Percentiles rank a stretch among this genome's conserved stretches.
phyloP scores from a whole-genome alignment of 2,888 invertebrate genomes.

The Drosophila birchii region DNA sequence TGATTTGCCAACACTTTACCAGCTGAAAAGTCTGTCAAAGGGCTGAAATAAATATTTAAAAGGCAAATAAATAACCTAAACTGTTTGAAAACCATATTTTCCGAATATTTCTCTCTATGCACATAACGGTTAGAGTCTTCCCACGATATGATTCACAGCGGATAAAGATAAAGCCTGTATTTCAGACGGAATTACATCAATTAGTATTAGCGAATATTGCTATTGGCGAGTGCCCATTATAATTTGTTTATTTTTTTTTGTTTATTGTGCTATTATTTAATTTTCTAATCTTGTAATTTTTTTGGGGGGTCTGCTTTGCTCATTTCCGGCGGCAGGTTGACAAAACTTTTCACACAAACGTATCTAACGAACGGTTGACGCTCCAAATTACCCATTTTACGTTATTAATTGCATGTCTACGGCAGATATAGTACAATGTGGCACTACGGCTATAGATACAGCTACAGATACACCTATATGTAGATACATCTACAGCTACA shows the following conservation, averaged over 20 bases:
- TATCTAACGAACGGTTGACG: slow-evolving; percentile 31
- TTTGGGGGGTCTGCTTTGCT: slow-evolving; percentile 16
- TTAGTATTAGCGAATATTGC: slow-evolving; percentile 13
- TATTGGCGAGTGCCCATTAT: slow-evolving; percentile 12
- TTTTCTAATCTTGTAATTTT: slow-evolving; percentile 16
- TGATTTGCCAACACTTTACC: no score
- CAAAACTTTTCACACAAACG: slow-evolving; percentile 72
- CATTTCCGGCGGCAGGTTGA: slow-evolving; percentile 62
- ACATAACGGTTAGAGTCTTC: slow-evolving; percentile 1
- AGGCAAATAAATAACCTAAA: neutral
- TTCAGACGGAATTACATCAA: slow-evolving; percentile 20
- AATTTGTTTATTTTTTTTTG: neutral
- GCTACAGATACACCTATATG: neutral
- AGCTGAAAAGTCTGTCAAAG: no score
- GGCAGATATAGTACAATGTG: slow-evolving; percentile 34
- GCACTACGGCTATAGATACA: neutral
- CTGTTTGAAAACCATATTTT: neutral
- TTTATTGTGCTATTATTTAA: slow-evolving; percentile 29
- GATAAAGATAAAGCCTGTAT: neutral
- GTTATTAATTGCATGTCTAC: slow-evolving; percentile 68
- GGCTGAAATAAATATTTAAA: no score
- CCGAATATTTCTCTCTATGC: neutral
- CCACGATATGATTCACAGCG: slow-evolving; percentile 5
- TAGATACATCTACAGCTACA: neutral
- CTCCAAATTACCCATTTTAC: slow-evolving; percentile 56